A percentile compares a stretch with the other conserved stretches of the same genome.
phyloP scores from a whole-genome alignment of 2,888 invertebrate genomes.

The Clostera curtula region DNA sequence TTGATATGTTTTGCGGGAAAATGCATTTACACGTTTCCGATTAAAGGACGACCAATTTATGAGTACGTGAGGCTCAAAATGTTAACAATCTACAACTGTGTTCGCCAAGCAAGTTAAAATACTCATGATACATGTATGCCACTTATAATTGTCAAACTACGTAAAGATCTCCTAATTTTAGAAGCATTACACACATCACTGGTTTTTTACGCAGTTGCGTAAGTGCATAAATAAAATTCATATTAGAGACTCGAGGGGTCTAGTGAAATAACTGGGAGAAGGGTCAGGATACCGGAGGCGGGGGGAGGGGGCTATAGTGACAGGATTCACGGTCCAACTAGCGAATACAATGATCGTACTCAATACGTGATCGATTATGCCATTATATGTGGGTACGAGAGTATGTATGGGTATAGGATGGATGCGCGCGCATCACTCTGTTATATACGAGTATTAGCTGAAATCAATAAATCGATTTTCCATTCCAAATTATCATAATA shows the following conservation, averaged over 20 bases:
- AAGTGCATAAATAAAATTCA: conserved; percentile 69
- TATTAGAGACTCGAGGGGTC: conserved; percentile 39
- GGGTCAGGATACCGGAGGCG: conserved; percentile 5
- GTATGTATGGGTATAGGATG: conserved; percentile 16
- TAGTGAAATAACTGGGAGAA: conserved; percentile 23
- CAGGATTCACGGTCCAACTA: conserved; percentile 73
- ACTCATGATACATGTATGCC: too few species aligned
- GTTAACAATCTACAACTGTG: too few species aligned
- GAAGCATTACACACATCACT: conserved; percentile 57
- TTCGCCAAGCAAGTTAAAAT: too few species aligned
- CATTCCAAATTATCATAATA: too few species aligned
- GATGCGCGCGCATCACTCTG: conserved; percentile 16
- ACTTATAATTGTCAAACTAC: too few species aligned
- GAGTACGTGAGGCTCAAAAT: too few species aligned
- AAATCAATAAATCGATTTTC: conserved; percentile 4
- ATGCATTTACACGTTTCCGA: too few species aligned
- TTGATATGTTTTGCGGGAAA: too few species aligned
- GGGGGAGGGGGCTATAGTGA: conserved; percentile 46
- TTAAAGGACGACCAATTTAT: too few species aligned
- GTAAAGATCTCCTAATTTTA: conserved; percentile 44
- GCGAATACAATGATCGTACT: conserved; percentile 67
- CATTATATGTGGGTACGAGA: conserved; percentile 46
- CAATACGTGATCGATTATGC: conserved; percentile 73
- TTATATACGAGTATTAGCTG: conserved; percentile 14
- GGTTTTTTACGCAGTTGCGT: conserved; percentile 65